Evolutionary conservation across 1,140 invertebrate genomes (phyloP).

Genomic region (Drosophila ercepeae): DNA sequence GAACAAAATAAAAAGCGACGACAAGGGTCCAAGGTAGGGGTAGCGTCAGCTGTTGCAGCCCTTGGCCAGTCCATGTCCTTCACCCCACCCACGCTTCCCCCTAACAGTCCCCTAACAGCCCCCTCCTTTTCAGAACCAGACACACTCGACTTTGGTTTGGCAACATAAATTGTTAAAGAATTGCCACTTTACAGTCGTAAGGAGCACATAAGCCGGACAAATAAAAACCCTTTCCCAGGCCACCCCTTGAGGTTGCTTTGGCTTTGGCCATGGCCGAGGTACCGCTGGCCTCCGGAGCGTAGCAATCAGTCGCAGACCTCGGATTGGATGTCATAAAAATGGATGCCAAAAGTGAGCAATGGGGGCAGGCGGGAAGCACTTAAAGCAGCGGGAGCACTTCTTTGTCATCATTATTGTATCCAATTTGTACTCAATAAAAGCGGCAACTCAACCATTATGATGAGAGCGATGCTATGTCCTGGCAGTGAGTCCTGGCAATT

Average conservation of each 20-base stretch:
- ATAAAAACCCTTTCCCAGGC: conserved; percentile 62
- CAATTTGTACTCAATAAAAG: conserved; percentile 58
- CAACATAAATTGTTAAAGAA: conserved; percentile 80
- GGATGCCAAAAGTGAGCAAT: conserved; percentile 26
- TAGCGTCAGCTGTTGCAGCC: conserved; percentile 69
- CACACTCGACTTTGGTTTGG: conserved; percentile 67
- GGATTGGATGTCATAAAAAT: conserved; percentile 52
- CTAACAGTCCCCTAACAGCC: not conserved
- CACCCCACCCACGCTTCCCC: not conserved
- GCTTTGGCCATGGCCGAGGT: not conserved
- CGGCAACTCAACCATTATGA: conserved; percentile 33
- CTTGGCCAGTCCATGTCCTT: conserved; percentile 4
- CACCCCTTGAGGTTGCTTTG: conserved; percentile 25
- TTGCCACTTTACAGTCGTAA: conserved; percentile 80
- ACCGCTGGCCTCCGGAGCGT: conserved; percentile 1
- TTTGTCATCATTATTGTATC: conserved; percentile 55
- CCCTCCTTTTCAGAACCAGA: not conserved
- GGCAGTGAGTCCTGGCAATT: conserved; percentile 28
- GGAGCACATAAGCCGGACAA: conserved; percentile 76
- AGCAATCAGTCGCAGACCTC: conserved; percentile 44
- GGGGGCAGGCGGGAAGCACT: not conserved
- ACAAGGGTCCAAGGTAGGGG: conserved; percentile 2
- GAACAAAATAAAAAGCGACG: conserved; percentile 63
- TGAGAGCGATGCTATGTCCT: conserved; percentile 20
- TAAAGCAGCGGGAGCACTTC: conserved; percentile 10